Evolutionary conservation across 2,888 invertebrate species (phyloP), one percentile per base, ranked within the genome.

Genomic region (Micoletzkya japonica): DNA sequence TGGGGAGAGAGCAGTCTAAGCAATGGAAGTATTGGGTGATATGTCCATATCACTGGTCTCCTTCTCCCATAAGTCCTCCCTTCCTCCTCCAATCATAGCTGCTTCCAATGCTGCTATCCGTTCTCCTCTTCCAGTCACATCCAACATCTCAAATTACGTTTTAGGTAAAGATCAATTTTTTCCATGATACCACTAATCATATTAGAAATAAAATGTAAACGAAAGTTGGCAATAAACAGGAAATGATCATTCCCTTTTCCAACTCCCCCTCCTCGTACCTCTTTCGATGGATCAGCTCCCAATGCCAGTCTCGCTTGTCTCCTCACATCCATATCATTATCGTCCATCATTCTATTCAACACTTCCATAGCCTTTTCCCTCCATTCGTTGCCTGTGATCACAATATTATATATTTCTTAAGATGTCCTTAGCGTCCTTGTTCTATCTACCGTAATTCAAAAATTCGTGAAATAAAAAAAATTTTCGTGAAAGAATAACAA

Each of bases 271-370:
- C 39, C 28, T 24, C n/a, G 1, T 4, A 66, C 66, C 63, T 66
- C 66, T 20, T 66, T 56, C 28, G 14, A n/a, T n/a, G 57, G 57
- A 58, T 20, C 17, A 34, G 20, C 32, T 30, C 66, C 58, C n/a
- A 67, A 24, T 57, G 66, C 56, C 10, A 63, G 24, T 39, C 73
- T 37, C 4, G 74, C 73, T 52, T 72, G 66, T 50, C 73, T 56
- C 2, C 66, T 24, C n/a, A 74, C 74, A 67, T 74, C 74, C 60
- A 71, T 72, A 61, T 74, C 74, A 24, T 30, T 34, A 49, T 74
- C 74, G 4, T 63, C 44, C 10, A 34, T 34, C 50, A 74, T 30
- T 30, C 30, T 66, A 10, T 50, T 52, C 44, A 74, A 39, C 20
- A 34, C 34, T 26, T 6, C 24, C 34, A 50, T 32, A 1, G 37